Evolutionary conservation across 2,113 vertebrate genomes (phyloP), one percentile per base, ranked within the genome.

Genomic region (Scortum barcoo): DNA sequence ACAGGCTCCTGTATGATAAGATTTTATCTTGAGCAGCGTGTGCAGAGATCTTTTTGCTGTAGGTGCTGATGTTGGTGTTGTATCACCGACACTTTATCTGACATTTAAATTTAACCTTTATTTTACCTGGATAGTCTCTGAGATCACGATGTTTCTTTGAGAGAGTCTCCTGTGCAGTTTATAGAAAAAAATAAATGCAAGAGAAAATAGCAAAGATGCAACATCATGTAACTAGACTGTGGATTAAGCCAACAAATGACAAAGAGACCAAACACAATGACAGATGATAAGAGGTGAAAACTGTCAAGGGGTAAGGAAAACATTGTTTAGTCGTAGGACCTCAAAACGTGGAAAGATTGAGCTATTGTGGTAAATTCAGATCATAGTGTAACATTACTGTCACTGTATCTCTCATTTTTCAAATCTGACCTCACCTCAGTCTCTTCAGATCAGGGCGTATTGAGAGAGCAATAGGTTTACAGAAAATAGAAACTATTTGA

Each of bases 21-120:
- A 81, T 72, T 86, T 42, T 13, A 70, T 79, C 57, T 46, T 44
- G 58, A 69, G 24, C 22, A 26, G n/a, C 72, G 28, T 62, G 7
- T 58, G 19, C 22, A 36, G 7, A 46, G 42, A 19, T 36, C 48
- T 42, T 50, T 50, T 40, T 68, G 73, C 10, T 46, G 28, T 26
- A 3, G 7, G 56, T 65, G 54, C 26, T 72, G 36, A 38, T 65
- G 48, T 33, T 68, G 36, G 33, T 57, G 6, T 80, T 40, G 36
- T 58, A 7, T 58, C 67, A 72, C n/a, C 19, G 48, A 76, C 33
- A 4, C 11, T 38, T 40, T 33, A 40, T 38, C 1, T 53, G 11
- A 28, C 16, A 42, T 81, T 48, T 69, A 26, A 58, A 58, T 72
- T 1, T 44, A 46, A 57, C n/a, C 13, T 50, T 82, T 48, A 14